Conservation (phyloP, 1,140 invertebrate genomes). For the Drosophila sproati region DNA sequence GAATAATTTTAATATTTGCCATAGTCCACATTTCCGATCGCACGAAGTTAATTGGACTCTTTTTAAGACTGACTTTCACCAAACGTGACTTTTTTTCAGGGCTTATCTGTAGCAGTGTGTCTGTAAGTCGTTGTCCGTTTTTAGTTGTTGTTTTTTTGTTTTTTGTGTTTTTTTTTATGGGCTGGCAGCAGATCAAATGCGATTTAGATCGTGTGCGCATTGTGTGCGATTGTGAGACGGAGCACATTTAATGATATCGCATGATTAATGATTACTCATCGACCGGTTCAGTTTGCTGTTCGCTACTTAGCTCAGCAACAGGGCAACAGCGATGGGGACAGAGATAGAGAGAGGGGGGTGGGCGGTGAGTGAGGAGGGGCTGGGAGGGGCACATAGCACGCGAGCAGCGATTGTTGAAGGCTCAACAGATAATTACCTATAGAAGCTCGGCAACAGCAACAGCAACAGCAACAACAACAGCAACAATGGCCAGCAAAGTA, state of each 20-base stretch:
- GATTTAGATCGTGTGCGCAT: constrained; percentile 59
- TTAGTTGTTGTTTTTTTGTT: neutral
- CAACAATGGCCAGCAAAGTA: constrained; percentile 25
- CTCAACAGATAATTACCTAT: constrained; percentile 63
- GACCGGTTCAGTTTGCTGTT: constrained; percentile 63
- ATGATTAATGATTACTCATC: constrained; percentile 80
- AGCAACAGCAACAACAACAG: constrained; percentile 25
- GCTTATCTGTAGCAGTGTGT: constrained; percentile 8
- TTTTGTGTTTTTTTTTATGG: neutral
- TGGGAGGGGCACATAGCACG: constrained; percentile 31
- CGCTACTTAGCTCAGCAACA: constrained; percentile 40
- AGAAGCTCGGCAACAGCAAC: constrained; percentile 7
- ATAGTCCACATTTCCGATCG: no score
- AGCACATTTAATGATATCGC: constrained; percentile 75
- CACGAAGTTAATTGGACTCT: no score
- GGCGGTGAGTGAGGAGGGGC: neutral
- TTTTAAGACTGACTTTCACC: neutral
- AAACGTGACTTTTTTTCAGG: neutral
- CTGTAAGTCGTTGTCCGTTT: neutral
- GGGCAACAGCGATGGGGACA: neutral
- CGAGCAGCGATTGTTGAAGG: constrained; percentile 56
- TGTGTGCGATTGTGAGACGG: constrained; percentile 60
- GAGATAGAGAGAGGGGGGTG: neutral
- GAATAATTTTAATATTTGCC: no score
- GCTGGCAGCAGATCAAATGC: constrained; percentile 30